Conservation (phyloP, 2,888 invertebrate genomes). For the Tholera decimalis region DNA sequence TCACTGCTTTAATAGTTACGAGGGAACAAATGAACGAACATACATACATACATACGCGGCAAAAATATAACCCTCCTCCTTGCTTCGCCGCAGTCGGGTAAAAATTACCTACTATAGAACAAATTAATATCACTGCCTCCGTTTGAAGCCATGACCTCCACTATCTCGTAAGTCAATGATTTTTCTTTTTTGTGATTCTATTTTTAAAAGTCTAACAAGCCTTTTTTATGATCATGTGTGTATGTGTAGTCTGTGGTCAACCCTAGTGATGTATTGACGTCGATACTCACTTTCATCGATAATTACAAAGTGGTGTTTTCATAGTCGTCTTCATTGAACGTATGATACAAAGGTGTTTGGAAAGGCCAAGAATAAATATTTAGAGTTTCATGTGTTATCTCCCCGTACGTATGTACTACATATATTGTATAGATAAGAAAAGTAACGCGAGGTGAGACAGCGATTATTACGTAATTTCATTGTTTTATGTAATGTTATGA, state of each 20-base stretch:
- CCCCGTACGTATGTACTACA: constrained; percentile 37
- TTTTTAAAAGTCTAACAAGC: too few species aligned
- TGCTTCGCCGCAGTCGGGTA: too few species aligned
- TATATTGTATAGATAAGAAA: constrained; percentile 51
- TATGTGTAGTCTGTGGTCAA: constrained; percentile 8
- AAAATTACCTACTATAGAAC: too few species aligned
- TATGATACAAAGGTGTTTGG: constrained; percentile 53
- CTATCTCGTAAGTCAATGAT: too few species aligned
- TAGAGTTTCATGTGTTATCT: constrained; percentile 57
- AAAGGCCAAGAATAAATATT: constrained; percentile 58
- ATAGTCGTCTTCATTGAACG: constrained; percentile 41
- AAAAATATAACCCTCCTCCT: too few species aligned
- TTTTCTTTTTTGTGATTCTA: too few species aligned
- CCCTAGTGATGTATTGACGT: constrained; percentile 40
- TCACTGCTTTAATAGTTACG: too few species aligned
- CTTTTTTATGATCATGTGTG: too few species aligned
- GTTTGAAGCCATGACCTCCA: too few species aligned
- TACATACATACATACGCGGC: too few species aligned
- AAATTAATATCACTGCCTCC: too few species aligned
- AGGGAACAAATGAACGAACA: too few species aligned
- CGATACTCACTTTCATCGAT: constrained; percentile 36
- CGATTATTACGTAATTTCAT: constrained; percentile 58
- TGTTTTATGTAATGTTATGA: constrained; percentile 48
- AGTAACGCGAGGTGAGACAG: constrained; percentile 52
- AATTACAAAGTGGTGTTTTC: constrained; percentile 40